Conservation (phyloP, 23 tunicate genomes). For the Styela clava region DNA sequence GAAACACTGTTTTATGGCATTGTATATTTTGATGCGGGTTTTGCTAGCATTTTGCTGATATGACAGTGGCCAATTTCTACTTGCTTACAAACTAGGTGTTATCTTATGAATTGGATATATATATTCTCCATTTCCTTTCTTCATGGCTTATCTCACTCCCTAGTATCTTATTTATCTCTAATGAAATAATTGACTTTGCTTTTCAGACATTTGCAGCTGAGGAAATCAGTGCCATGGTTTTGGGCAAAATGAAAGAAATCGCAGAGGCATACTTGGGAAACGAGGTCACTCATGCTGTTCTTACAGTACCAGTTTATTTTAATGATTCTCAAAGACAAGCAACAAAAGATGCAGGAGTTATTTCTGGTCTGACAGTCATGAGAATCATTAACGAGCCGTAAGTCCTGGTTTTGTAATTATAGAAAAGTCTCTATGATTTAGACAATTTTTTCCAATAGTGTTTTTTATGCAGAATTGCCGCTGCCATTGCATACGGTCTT, state of each 20-base stretch:
- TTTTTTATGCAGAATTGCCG: constrained; percentile 63
- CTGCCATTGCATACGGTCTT: constrained; percentile 93
- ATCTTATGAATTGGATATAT: too few species aligned
- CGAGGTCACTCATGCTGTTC: constrained; percentile 93
- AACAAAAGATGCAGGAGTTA: constrained; percentile 97
- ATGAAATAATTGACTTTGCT: too few species aligned
- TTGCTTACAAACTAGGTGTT: too few species aligned
- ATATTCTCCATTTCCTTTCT: too few species aligned
- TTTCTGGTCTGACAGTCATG: constrained; percentile 92
- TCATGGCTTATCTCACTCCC: too few species aligned
- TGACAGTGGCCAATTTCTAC: too few species aligned
- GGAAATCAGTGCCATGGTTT: constrained; percentile 98
- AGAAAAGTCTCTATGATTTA: neutral
- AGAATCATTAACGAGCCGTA: constrained; percentile 97
- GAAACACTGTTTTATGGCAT: too few species aligned
- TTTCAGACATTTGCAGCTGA: constrained; percentile 83
- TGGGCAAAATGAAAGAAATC: constrained; percentile 91
- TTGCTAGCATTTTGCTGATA: too few species aligned
- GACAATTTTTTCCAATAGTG: neutral
- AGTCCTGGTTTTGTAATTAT: constrained; percentile 16
- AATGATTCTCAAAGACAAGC: constrained; percentile 98
- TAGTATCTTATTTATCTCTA: too few species aligned
- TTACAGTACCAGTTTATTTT: constrained; percentile 97
- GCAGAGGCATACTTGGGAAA: constrained; percentile 98
- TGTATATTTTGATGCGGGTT: too few species aligned